Base-by-base conservation (phyloP, 1,140 invertebrate genomes). In the Eufriesea mexicana region DNA sequence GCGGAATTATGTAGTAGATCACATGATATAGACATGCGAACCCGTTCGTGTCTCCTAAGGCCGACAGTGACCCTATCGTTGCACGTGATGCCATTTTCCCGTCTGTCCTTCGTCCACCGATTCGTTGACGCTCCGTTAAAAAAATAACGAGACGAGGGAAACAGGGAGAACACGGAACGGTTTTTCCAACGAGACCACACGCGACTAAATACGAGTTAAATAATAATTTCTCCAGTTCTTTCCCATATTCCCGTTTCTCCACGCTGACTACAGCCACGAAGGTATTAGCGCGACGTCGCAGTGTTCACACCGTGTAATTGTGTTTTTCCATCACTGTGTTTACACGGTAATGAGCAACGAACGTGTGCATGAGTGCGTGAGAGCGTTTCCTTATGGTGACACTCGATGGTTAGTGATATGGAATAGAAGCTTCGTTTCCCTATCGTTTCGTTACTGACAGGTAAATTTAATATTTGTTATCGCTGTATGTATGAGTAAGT, bases 1-100 rank as follows among this genome's bases (percentile, higher is more conserved):
- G 25, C 78, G 75, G 82, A 87, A 89, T 86, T 83, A 73, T 76
- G 75, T 70, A 81, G 70, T 76, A 62, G 59, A 82, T 82, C 72
- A 68, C 35, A 45, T 51, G 12, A 0, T 79, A 83, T 75, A 64
- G 77, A 66, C 79, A 80, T 80, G 76, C 72, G 62, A 83, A 16
- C 25, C 47, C n/a, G 59, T 82, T 82, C 70, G 42, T 78, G 78
- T 55, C 62, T 64, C 71, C 49, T 49, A 62, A 35, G 23, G 16
- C 64, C 83, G 55, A 62, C 57, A n/a, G 72, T 78, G 79, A 84
- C 71, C 28, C 83, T 87, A 86, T 79, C 54, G 71, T 28, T n/a
- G 35, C 71, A 79, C 67, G 55, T 86, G 67, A 77, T 74, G 77
- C 14, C 6, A 70, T 49, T 74, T 35, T 62, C 16, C 12, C 2